Conservation (phyloP, 2,888 invertebrate genomes). For the Drosophila neonasuta region DNA sequence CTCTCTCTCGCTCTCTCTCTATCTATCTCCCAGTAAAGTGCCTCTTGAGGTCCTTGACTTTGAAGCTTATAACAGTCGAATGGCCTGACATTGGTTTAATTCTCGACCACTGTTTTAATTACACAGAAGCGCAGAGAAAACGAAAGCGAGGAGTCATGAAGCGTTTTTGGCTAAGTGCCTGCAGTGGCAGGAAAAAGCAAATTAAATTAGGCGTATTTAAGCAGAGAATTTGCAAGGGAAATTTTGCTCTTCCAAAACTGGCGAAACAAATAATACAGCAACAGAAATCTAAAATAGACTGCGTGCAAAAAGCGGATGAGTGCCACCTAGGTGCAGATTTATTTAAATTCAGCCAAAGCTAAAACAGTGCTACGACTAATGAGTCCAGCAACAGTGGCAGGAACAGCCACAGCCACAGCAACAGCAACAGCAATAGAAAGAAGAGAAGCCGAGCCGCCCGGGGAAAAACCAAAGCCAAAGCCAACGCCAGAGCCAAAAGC, state of each 20-base stretch:
- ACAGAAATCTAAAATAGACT: constrained; percentile 28
- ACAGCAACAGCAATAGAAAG: not conserved
- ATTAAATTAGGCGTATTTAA: constrained; percentile 75
- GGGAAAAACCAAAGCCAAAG: constrained; percentile 30
- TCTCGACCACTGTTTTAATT: constrained; percentile 50
- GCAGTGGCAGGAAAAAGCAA: constrained; percentile 34
- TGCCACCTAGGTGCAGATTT: constrained; percentile 32
- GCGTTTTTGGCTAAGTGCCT: constrained; percentile 25
- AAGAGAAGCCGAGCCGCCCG: not conserved
- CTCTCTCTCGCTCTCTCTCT: no score
- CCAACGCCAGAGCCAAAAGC: constrained; percentile 27
- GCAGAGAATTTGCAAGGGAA: constrained; percentile 52
- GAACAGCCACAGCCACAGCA: constrained; percentile 20
- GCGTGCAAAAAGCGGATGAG: not conserved
- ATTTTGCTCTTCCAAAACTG: constrained; percentile 33
- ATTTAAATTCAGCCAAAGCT: constrained; percentile 38
- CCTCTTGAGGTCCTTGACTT: constrained; percentile 36
- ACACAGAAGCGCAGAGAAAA: constrained; percentile 17
- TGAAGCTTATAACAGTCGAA: constrained; percentile 18
- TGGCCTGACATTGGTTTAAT: constrained; percentile 38
- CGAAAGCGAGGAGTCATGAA: not conserved
- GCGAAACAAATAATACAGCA: constrained; percentile 14
- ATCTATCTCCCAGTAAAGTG: no score
- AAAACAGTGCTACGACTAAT: constrained; percentile 40
- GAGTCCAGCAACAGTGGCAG: constrained; percentile 33